phyloP scores from a whole-genome alignment of 37 sponge, comb jelly and placozoan genomes.

The Trichoplax adhaerens region DNA sequence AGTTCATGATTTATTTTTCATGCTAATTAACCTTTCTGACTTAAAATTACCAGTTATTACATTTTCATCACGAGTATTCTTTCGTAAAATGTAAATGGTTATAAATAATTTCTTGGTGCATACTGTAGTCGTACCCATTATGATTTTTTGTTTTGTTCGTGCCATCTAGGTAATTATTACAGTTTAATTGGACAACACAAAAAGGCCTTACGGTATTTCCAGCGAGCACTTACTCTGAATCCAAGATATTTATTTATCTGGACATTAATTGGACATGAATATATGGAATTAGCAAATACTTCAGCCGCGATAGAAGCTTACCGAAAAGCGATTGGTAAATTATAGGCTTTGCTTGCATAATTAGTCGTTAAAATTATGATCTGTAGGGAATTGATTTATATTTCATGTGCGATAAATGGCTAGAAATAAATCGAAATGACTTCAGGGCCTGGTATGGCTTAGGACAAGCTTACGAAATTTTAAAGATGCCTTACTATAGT shows the following conservation, averaged over 20 bases:
- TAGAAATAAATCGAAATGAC: constrained; percentile 47
- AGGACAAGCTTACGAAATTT: constrained; percentile 83
- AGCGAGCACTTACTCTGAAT: constrained; percentile 37
- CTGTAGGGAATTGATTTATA: too few species aligned
- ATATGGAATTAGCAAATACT: constrained; percentile 73
- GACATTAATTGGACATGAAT: constrained; percentile 88
- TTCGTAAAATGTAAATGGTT: too few species aligned
- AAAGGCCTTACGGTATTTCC: constrained; percentile 27
- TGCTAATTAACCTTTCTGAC: too few species aligned
- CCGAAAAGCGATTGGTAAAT: constrained; percentile 61
- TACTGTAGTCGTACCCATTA: too few species aligned
- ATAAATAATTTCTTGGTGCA: too few species aligned
- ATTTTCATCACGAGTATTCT: too few species aligned
- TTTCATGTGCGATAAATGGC: too few species aligned
- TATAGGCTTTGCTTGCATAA: not conserved
- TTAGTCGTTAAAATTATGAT: too few species aligned
- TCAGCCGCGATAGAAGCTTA: constrained; percentile 78
- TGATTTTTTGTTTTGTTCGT: too few species aligned
- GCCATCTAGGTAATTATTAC: constrained; percentile 54
- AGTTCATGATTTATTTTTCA: too few species aligned
- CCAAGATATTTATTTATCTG: constrained; percentile 52
- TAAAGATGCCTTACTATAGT: constrained; percentile 69
- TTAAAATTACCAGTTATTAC: too few species aligned
- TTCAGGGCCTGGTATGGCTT: constrained; percentile 80
- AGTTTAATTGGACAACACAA: constrained; percentile 74